phyloP scores from a whole-genome alignment of 2,888 invertebrate genomes.

The Actias luna region DNA sequence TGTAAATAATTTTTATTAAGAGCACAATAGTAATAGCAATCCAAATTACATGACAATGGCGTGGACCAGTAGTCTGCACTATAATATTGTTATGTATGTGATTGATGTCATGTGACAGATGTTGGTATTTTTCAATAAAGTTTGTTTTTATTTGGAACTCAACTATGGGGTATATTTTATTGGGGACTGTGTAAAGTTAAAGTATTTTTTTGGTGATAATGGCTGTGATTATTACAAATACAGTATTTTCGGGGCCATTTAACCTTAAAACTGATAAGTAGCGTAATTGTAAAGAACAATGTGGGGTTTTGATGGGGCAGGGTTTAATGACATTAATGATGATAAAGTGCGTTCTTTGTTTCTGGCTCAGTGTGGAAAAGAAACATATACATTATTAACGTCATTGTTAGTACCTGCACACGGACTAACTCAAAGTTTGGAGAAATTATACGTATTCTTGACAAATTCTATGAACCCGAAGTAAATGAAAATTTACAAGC shows the following conservation, averaged over 20 bases:
- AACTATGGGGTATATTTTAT: no score
- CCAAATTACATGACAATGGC: no score
- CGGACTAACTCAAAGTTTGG: not conserved
- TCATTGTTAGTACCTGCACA: constrained; percentile 2
- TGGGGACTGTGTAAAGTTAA: no score
- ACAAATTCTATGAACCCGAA: constrained; percentile 8
- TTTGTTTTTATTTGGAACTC: no score
- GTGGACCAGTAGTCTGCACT: no score
- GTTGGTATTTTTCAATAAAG: no score
- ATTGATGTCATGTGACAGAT: no score
- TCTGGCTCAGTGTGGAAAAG: constrained; percentile 1
- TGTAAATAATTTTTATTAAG: no score
- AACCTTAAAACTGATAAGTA: constrained; percentile 1
- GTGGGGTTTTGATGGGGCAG: constrained; percentile 10
- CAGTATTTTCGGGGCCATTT: not conserved
- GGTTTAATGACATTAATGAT: constrained; percentile 3
- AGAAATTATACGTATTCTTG: constrained; percentile 1
- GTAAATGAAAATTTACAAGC: constrained; percentile 10
- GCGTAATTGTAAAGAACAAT: constrained; percentile 9
- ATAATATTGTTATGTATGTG: no score
- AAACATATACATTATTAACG: constrained; percentile 3
- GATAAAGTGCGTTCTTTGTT: no score
- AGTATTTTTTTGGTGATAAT: not conserved
- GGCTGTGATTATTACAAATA: not conserved
- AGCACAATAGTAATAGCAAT: no score